phyloP scores from a whole-genome alignment of 2,888 invertebrate genomes.

The Syrista parreyssii region DNA sequence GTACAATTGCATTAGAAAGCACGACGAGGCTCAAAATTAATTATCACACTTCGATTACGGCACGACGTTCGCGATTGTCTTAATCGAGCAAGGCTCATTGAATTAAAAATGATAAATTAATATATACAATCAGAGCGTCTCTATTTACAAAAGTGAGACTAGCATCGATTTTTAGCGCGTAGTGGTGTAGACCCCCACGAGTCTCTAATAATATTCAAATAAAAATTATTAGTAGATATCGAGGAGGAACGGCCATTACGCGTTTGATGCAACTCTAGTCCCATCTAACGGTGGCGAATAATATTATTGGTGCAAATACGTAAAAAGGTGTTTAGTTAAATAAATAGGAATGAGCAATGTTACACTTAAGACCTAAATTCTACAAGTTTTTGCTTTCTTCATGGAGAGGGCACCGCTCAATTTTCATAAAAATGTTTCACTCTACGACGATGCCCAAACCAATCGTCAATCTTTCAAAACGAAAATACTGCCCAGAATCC shows the following conservation, averaged over 20 bases:
- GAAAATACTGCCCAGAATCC: not conserved
- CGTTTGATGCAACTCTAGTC: not conserved
- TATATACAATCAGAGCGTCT: not conserved
- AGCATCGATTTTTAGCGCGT: not conserved
- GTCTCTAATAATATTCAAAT: not conserved
- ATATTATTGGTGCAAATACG: not conserved
- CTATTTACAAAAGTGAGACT: not conserved
- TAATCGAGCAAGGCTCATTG: not conserved
- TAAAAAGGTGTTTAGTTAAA: slow-evolving; percentile 12
- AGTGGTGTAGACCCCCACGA: not conserved
- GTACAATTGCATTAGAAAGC: not conserved
- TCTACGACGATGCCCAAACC: not conserved
- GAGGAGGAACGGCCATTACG: not conserved
- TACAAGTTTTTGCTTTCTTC: not conserved
- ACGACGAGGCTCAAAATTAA: not conserved
- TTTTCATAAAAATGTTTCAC: not conserved
- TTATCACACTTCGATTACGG: slow-evolving; percentile 5
- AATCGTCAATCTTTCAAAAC: not conserved
- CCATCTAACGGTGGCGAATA: not conserved
- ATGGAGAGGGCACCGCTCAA: not conserved
- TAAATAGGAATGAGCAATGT: slow-evolving; percentile 22
- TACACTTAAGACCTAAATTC: slow-evolving; percentile 6
- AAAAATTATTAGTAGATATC: not conserved
- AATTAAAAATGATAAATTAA: not conserved
- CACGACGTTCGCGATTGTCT: not conserved